Evolutionary conservation across 2,888 invertebrate species (phyloP).

Genomic region (Trimorus sp.): DNA sequence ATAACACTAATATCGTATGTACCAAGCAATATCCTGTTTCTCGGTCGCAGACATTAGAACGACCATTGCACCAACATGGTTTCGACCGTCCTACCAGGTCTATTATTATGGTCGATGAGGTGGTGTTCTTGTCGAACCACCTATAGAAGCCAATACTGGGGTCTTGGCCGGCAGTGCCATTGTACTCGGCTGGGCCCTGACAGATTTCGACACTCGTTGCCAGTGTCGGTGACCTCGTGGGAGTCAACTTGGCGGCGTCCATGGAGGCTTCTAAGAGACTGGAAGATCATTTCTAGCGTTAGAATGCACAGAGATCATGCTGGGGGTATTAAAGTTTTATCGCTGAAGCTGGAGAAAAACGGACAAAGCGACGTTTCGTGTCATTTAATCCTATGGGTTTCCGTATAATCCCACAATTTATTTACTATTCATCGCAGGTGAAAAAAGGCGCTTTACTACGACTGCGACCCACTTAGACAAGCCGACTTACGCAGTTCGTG

Average conservation of each 20-base stretch:
- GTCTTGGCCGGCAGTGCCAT: slow-evolving; percentile 94
- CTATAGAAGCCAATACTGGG: slow-evolving; percentile 92
- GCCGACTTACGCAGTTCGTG: slow-evolving; percentile 83
- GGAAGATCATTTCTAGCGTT: slow-evolving; percentile 15
- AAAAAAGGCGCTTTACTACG: no score
- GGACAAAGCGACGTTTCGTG: no score
- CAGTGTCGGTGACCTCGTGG: slow-evolving; percentile 85
- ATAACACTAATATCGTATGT: no score
- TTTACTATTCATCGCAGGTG: no score
- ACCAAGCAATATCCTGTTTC: no score
- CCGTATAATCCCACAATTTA: no score
- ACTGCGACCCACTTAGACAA: not conserved
- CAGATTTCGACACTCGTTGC: slow-evolving; percentile 94
- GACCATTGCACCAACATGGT: not conserved
- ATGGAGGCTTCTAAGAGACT: slow-evolving; percentile 90
- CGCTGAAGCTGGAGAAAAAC: no score
- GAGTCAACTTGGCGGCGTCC: slow-evolving; percentile 89
- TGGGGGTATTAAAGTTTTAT: no score
- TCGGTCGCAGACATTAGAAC: not conserved
- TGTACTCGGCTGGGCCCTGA: slow-evolving; percentile 90
- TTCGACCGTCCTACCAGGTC: no score
- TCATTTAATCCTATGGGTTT: no score
- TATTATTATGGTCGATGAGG: slow-evolving; percentile 85
- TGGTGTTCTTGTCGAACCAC: slow-evolving; percentile 85
- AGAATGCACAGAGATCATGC: no score